Evolutionary conservation across 2,888 invertebrate species (phyloP).

Genomic region (Altica lythri): DNA sequence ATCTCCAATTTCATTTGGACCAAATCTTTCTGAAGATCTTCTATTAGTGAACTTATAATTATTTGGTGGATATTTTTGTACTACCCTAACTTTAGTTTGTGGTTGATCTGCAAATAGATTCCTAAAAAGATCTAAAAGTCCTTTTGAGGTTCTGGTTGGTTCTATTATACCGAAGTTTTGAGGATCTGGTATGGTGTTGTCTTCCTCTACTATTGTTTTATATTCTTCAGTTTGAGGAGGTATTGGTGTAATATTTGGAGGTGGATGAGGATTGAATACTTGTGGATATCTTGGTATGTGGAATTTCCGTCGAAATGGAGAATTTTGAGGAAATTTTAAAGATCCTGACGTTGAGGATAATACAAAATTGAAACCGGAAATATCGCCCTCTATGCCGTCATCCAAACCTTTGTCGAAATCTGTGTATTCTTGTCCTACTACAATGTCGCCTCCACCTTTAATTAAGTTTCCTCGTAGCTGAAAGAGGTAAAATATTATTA

Average conservation of each 20-base stretch:
- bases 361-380: conserved; percentile 70
- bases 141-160: conserved; percentile 20
- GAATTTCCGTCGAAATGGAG: conserved; percentile 11
- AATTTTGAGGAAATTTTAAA: conserved; percentile 4
- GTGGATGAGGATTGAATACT: not conserved
- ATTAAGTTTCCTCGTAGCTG: conserved; percentile 63
- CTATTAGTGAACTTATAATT: not conserved
- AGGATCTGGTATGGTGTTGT: conserved; percentile 14
- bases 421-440: conserved; percentile 73
- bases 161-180: conserved; percentile 4
- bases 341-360: conserved; percentile 58
- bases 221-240: not conserved
- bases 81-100: conserved; percentile 15
- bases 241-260: not conserved
- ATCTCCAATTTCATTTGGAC: conserved; percentile 22
- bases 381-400: conserved; percentile 71
- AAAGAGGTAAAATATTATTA: conserved; percentile 35
- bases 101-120: conserved; percentile 13
- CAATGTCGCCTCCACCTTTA: conserved; percentile 66
- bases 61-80: conserved; percentile 16
- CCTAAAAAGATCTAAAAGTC: conserved; percentile 21
- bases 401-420: conserved; percentile 67
- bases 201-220: conserved; percentile 8
- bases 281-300: conserved; percentile 10
- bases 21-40: conserved; percentile 6